Evolutionary conservation across 2,113 vertebrate species (phyloP), one percentile per base, ranked within the genome.

Genomic region (Pyxicephalus adspersus): DNA sequence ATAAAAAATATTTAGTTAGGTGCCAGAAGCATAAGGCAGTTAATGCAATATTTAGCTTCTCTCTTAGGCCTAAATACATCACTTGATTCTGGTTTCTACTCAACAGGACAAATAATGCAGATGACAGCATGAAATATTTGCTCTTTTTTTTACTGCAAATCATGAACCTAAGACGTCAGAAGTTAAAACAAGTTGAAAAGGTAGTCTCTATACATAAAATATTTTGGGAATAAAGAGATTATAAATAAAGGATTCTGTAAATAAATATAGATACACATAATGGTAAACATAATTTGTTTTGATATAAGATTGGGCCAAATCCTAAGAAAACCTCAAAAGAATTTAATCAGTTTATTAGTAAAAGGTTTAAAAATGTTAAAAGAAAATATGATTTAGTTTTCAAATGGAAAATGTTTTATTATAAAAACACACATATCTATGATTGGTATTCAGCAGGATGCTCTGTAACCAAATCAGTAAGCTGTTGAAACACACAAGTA

Each of bases 11-110:
- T 64, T 65, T 29, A 52, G 76, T 54, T 76, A 77, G 65, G 61
- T 66, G 76, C 76, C 65, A 54, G 45, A 77, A 29, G 50, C 63
- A 64, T 77, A 65, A 31, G 45, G 63, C 63, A 65, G 16, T 65
- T 64, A 77, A 65, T 77, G 76, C 63, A 77, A 77, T 34, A 66
- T 77, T 65, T 77, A 31, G 50, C 61, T 28, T 55, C 45, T 50
- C 61, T 64, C 63, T 18, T 18, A 18, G 28, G 15, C 31, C 72
- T 75, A 75, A 75, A 75, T 61, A 75, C 45, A 75, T 61, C 55
- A 61, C 31, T 22, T 61, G 55, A 75, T 75, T 60, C 31, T 61
- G 29, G 31, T 61, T 75, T 25, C 45, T 17, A 61, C 57, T 75
- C 72, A 75, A 61, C 72, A 61, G 72, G 57, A 58, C n/a, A 60